phyloP scores from a whole-genome alignment of 2,113 vertebrate genomes.

The Malurus melanocephalus region DNA sequence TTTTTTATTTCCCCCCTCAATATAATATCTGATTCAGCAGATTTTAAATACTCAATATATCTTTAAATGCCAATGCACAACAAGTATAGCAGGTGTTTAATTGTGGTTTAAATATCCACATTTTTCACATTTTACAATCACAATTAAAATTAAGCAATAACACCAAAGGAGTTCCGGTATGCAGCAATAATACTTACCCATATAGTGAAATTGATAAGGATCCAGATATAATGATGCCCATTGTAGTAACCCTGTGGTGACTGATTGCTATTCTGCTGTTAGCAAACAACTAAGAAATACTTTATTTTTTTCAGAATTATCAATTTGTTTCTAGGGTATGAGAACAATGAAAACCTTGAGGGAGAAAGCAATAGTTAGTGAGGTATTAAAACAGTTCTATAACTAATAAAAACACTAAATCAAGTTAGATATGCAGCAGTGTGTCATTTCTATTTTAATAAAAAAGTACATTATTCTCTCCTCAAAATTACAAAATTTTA shows the following conservation, averaged over 20 bases:
- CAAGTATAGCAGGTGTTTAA: constrained; percentile 88
- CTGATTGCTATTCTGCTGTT: constrained; percentile 87
- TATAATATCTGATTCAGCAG: constrained; percentile 83
- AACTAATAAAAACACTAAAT: constrained; percentile 97
- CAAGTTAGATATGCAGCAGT: constrained; percentile 88
- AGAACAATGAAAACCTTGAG: constrained; percentile 88
- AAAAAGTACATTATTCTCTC: constrained; percentile 87
- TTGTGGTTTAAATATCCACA: constrained; percentile 86
- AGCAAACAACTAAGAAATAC: constrained; percentile 90
- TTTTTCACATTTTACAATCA: constrained; percentile 87
- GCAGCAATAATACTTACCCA: constrained; percentile 82
- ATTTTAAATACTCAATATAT: constrained; percentile 84
- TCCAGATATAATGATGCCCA: constrained; percentile 83
- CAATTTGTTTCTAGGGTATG: constrained; percentile 89
- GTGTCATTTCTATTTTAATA: constrained; percentile 89
- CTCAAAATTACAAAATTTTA: constrained; percentile 84
- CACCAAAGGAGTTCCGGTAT: constrained; percentile 83
- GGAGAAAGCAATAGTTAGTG: constrained; percentile 90
- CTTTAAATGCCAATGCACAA: constrained; percentile 83
- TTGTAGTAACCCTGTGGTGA: constrained; percentile 90
- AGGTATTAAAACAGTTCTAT: constrained; percentile 96
- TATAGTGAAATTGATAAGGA: constrained; percentile 89
- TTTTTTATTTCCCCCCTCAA: constrained; percentile 49
- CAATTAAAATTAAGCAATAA: constrained; percentile 90
- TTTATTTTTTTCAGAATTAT: constrained; percentile 93